Evolutionary conservation across 1,140 invertebrate genomes (phyloP).

Genomic region (Lerema accius): DNA sequence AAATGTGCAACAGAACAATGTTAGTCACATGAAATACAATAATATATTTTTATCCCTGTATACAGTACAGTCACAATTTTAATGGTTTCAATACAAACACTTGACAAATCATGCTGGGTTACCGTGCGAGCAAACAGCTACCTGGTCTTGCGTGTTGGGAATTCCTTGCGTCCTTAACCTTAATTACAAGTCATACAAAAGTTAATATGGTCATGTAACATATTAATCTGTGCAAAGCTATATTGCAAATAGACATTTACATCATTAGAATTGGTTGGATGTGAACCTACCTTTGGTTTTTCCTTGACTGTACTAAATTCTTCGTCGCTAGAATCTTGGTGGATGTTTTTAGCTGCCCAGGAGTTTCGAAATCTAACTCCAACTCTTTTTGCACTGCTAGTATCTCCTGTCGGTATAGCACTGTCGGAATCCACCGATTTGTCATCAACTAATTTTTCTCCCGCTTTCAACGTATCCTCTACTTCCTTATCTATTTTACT

Average conservation of each 20-base stretch:
- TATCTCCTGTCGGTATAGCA: slow-evolving; percentile 56
- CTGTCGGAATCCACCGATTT: slow-evolving; percentile 67
- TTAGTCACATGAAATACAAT: neutral
- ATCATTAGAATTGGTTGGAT: slow-evolving; percentile 15
- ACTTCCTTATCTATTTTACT: slow-evolving; percentile 37
- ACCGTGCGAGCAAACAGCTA: slow-evolving; percentile 42
- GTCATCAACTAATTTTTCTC: slow-evolving; percentile 66
- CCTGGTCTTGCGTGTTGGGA: slow-evolving; percentile 52
- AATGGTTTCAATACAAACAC: too few species aligned
- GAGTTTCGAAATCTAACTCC: slow-evolving; percentile 73
- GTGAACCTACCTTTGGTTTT: slow-evolving; percentile 65
- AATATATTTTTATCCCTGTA: neutral
- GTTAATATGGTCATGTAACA: slow-evolving; percentile 31
- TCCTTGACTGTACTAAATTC: slow-evolving; percentile 57
- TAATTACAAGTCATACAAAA: slow-evolving; percentile 52
- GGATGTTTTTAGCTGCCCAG: slow-evolving; percentile 64
- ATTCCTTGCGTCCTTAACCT: slow-evolving; percentile 57
- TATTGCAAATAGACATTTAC: slow-evolving; percentile 24
- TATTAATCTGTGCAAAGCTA: slow-evolving; percentile 22
- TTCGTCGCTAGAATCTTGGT: slow-evolving; percentile 64
- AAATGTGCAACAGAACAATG: too few species aligned
- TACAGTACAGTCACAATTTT: too few species aligned
- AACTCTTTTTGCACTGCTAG: slow-evolving; percentile 54
- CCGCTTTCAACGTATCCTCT: slow-evolving; percentile 41
- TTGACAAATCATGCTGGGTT: slow-evolving; percentile 33